These are phyloP conservation scores for Sebastes nivosus DNA, from an alignment of 2,797 vertebrate species.

Conservation along the genomic window DNA sequence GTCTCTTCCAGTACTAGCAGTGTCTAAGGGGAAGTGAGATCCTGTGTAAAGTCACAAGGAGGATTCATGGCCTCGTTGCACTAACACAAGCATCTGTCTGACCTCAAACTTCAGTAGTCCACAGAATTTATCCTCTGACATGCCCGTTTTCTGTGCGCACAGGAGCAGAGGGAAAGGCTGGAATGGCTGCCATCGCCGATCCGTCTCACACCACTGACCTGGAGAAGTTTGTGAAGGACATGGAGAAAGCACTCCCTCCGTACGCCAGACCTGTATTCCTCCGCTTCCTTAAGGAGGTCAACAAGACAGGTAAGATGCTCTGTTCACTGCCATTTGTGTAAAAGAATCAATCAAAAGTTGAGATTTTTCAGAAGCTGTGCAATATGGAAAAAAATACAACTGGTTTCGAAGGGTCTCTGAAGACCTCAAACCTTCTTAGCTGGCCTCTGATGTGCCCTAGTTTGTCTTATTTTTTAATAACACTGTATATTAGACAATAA, in stretches of 20 bases:
- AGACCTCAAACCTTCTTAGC: not conserved
- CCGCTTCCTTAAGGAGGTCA: slow-evolving; percentile 89
- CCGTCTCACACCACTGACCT: slow-evolving; percentile 84
- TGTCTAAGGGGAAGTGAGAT: not conserved
- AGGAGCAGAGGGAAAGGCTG: slow-evolving; percentile 94
- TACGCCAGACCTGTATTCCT: slow-evolving; percentile 94
- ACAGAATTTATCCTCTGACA: not conserved
- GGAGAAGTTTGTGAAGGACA: slow-evolving; percentile 84
- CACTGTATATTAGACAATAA: not conserved
- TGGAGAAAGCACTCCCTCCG: slow-evolving; percentile 90
- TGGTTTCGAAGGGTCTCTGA: not conserved
- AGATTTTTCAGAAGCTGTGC: not conserved
- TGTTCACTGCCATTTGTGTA: not conserved
- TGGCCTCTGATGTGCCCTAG: not conserved
- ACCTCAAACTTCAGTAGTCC: not conserved
- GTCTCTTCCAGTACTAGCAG: not conserved
- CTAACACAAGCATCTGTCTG: not conserved
- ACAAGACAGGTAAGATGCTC: slow-evolving; percentile 89
- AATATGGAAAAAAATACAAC: not conserved
- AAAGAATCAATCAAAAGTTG: not conserved
- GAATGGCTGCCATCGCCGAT: slow-evolving; percentile 93
- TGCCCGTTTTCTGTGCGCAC: not conserved
- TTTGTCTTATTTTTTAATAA: not conserved
- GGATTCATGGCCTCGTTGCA: not conserved
- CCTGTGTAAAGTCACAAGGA: not conserved